phyloP scores from a whole-genome alignment of 2,113 vertebrate genomes.

The Nyctibius bracteatus region DNA sequence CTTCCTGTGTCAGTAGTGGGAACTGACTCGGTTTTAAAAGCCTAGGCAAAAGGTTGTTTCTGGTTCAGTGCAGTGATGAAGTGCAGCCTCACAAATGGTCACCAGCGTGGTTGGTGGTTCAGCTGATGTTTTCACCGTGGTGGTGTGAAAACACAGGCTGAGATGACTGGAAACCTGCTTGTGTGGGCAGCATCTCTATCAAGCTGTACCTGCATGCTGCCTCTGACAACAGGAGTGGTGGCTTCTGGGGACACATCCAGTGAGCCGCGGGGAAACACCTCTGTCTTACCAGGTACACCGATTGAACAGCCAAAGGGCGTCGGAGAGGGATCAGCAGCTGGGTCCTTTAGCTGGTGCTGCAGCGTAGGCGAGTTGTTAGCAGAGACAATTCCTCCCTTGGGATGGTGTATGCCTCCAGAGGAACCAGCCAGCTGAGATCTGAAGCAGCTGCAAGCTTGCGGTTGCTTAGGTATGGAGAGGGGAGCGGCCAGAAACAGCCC shows the following conservation, averaged over 20 bases:
- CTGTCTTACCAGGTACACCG: rapidly evolving
- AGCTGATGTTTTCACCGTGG: neutral
- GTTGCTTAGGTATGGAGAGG: neutral
- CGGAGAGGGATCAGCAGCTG: neutral
- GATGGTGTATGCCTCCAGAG: neutral
- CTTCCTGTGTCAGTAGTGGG: neutral
- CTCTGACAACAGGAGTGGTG: rapidly evolving
- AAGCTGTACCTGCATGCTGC: rapidly evolving
- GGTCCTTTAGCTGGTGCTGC: neutral
- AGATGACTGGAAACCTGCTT: neutral
- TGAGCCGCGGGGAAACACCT: rapidly evolving
- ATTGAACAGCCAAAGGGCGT: neutral
- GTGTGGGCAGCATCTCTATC: neutral
- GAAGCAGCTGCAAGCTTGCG: neutral
- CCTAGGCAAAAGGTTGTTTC: neutral
- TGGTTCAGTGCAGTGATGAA: neutral
- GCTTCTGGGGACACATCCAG: neutral
- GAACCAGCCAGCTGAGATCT: neutral
- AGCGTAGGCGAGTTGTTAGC: neutral
- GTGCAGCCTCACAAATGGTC: neutral
- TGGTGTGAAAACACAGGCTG: neutral
- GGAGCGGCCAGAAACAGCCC: neutral
- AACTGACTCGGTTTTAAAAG: neutral
- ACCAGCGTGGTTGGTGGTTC: neutral
- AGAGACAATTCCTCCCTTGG: neutral